Evolutionary conservation across 2,797 vertebrate species (phyloP).

Genomic region (Clamator glandarius): DNA sequence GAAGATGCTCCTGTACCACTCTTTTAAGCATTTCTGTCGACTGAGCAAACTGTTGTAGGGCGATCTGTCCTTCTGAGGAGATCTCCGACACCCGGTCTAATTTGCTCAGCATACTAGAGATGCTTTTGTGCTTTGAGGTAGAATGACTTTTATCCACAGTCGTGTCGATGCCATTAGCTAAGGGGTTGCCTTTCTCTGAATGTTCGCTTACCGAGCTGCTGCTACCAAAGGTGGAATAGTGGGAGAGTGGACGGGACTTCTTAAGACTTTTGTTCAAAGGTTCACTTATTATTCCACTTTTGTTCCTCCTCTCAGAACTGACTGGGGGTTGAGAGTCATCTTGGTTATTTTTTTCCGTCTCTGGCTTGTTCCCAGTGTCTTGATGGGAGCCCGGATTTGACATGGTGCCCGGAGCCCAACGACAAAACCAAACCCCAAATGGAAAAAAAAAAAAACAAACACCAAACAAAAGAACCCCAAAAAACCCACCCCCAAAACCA

Average conservation of each 20-base stretch:
- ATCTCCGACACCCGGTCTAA: constrained; percentile 90
- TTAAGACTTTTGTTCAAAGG: constrained; percentile 96
- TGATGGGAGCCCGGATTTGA: constrained; percentile 85
- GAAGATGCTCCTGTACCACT: constrained; percentile 88
- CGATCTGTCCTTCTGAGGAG: constrained; percentile 92
- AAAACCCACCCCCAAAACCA: not conserved
- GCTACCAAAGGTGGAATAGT: constrained; percentile 91
- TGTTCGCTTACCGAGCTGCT: constrained; percentile 88
- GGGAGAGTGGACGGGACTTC: constrained; percentile 93
- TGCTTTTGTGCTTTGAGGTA: constrained; percentile 89
- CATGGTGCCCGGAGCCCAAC: constrained; percentile 81
- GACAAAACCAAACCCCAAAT: not conserved
- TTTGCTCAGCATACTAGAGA: constrained; percentile 87
- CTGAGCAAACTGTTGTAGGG: constrained; percentile 95
- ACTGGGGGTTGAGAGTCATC: constrained; percentile 85
- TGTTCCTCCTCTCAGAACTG: constrained; percentile 89
- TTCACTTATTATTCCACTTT: constrained; percentile 95
- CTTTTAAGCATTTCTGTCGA: constrained; percentile 95
- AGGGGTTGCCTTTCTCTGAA: constrained; percentile 84
- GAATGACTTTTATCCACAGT: constrained; percentile 87
- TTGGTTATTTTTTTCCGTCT: constrained; percentile 85
- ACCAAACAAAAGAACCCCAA: not conserved
- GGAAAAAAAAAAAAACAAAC: not conserved
- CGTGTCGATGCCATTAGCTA: constrained; percentile 84
- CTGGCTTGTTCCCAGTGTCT: constrained; percentile 78